A percentile compares a stretch with the other conserved stretches of the same genome.
These are phyloP conservation scores for Branchinecta sandiegonensis DNA, from an alignment of 2,888 invertebrate species.

Conservation along the genomic window DNA sequence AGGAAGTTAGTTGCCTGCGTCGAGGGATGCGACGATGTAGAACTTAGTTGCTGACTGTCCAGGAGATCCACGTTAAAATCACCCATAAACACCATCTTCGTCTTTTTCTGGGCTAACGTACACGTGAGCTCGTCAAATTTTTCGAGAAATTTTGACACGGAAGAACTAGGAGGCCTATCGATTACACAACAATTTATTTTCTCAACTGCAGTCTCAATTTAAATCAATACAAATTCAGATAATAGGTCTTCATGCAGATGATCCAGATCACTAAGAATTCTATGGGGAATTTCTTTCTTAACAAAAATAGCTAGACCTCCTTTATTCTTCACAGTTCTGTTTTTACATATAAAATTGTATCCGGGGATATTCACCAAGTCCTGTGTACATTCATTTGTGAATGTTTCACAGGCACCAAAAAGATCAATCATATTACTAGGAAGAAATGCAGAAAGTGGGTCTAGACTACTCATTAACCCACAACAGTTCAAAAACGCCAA, in stretches of 20 bases:
- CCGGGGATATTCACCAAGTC: background rate
- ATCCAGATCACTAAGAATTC: background rate
- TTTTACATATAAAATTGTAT: background rate
- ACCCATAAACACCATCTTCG: too few relatives aligned
- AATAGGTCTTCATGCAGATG: background rate
- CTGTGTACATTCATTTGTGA: background rate
- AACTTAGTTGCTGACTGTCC: too few relatives aligned
- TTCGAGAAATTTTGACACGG: background rate
- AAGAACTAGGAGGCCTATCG: background rate
- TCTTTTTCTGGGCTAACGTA: too few relatives aligned
- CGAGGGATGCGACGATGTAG: background rate
- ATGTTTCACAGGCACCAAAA: background rate
- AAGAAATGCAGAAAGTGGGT: background rate
- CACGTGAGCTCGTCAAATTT: too few relatives aligned
- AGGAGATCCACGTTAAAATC: too few relatives aligned
- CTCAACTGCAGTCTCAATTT: background rate
- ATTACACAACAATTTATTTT: background rate
- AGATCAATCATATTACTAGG: background rate
- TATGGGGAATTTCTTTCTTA: background rate
- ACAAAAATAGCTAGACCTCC: background rate
- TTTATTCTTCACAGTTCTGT: background rate
- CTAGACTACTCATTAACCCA: constrained; percentile 2
- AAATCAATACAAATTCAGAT: background rate
- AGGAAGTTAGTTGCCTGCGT: background rate
- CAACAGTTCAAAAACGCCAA: background rate